Base-by-base conservation (phyloP, 2,888 invertebrate species). In the Brachypalpus laphriformis region DNA sequence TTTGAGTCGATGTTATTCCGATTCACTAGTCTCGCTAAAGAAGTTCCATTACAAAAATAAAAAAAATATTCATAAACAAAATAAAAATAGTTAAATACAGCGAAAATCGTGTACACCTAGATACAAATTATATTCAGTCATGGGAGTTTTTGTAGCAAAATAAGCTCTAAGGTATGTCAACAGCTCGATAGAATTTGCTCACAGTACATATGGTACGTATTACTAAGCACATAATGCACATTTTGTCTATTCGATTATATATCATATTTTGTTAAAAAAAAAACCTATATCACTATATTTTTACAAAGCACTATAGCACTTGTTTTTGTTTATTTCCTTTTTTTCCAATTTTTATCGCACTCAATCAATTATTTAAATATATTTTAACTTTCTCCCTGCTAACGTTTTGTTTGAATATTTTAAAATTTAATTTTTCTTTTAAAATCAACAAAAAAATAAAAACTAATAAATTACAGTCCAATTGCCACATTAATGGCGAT, bases 401-500 rank as follows among this genome's bases (percentile, higher is more conserved):
- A 42, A 57, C 34, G 9, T 49, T 74, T 54, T 77, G 20, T 16
- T 66, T 54, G 28, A 14, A 65, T 71, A 82, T 37, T 87, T 86
- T n/a, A n/a, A n/a, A n/a, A 85, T 87, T 75, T 20, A 75, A 85
- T 42, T 47, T 68, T 40, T 63, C 45, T 31, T 51, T 59, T 65
- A 42, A 31, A 57, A 75, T n/a, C n/a, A 57, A 28, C 51, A 63
- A 70, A 61, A 68, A 94, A 22, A 61, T 34, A 68, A 47, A 72
- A 40, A 40, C 16, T 47, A 47, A 71, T 49, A 70, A 70, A 82
- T 66, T 88, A 85, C 96, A 97, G 97, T 96, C 97, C 97, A 93
- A 96, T 97, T 95, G 97, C 97, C 95, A 97, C 96, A 94, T 96
- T 97, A 95, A 97, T 97, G 97, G 97, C 96, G 94, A 95, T 97